phyloP scores from a whole-genome alignment of 2,113 vertebrate species.

The Leptodactylus fuscus region DNA sequence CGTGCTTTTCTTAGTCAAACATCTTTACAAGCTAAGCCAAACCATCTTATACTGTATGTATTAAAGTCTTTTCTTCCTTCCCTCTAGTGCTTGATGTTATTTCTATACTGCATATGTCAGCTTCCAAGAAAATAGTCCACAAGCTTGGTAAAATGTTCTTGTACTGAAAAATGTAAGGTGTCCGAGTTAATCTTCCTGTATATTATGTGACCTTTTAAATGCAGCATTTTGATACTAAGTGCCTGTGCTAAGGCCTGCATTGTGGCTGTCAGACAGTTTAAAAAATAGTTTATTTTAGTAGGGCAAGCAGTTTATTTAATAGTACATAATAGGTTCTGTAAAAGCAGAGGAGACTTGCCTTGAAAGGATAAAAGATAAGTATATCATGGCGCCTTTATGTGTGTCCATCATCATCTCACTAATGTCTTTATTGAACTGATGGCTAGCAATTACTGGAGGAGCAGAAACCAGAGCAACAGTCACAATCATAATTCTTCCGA shows the following conservation, averaged over 20 bases:
- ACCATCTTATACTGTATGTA: too few relatives aligned
- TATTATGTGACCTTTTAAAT: constrained; percentile 36
- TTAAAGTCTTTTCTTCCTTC: too few relatives aligned
- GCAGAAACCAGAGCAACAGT: background rate
- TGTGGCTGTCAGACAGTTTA: constrained; percentile 25
- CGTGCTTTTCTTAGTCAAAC: too few relatives aligned
- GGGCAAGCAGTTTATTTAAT: constrained; percentile 30
- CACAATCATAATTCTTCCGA: constrained; percentile 44
- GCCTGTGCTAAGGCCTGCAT: background rate
- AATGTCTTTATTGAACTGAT: constrained; percentile 49
- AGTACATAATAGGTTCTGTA: constrained; percentile 27
- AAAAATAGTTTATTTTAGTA: constrained; percentile 17
- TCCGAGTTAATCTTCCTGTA: constrained; percentile 37
- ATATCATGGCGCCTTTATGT: constrained; percentile 31
- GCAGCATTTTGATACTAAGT: constrained; percentile 4
- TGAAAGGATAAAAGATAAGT: constrained; percentile 43
- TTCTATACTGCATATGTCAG: background rate
- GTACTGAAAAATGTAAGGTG: constrained; percentile 18
- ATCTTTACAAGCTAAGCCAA: too few relatives aligned
- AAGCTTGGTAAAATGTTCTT: constrained; percentile 7
- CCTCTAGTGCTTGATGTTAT: too few relatives aligned
- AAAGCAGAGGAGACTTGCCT: constrained; percentile 3
- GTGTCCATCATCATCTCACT: constrained; percentile 33
- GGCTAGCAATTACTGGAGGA: constrained; percentile 33
- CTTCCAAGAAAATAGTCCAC: background rate